Percentiles rank a stretch among this genome's conserved stretches.
Conservation (phyloP, 2,797 vertebrate species). For the Rhincodon typus region DNA sequence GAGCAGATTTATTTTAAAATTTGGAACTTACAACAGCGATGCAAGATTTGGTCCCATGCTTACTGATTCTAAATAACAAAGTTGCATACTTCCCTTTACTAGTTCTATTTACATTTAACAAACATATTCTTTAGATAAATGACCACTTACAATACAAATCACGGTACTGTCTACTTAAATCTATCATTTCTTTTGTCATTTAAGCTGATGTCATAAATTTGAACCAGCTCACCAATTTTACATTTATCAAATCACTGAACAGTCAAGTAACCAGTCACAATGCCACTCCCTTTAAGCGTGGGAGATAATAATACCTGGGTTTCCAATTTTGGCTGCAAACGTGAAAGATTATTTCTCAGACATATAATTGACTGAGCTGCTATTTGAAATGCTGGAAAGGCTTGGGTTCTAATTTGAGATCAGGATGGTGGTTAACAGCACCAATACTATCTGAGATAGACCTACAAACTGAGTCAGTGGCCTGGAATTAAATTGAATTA, state of each 20-base stretch:
- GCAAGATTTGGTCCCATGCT: background rate
- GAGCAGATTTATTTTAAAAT: background rate
- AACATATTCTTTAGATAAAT: background rate
- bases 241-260: background rate
- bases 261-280: background rate
- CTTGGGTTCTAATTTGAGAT: background rate
- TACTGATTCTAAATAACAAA: background rate
- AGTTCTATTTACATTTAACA: background rate
- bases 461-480: background rate
- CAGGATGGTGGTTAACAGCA: background rate
- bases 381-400: background rate
- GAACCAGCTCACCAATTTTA: background rate
- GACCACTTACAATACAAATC: background rate
- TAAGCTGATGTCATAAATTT: background rate
- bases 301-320: background rate
- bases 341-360: background rate
- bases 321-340: background rate
- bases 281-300: background rate
- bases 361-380: background rate
- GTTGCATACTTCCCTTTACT: background rate
- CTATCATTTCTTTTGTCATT: background rate
- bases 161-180: background rate
- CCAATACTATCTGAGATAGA: background rate
- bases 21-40: background rate
- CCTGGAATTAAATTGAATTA: too few relatives aligned